Conservation (phyloP, 1,140 invertebrate genomes). For the Penaeus japonicus region DNA sequence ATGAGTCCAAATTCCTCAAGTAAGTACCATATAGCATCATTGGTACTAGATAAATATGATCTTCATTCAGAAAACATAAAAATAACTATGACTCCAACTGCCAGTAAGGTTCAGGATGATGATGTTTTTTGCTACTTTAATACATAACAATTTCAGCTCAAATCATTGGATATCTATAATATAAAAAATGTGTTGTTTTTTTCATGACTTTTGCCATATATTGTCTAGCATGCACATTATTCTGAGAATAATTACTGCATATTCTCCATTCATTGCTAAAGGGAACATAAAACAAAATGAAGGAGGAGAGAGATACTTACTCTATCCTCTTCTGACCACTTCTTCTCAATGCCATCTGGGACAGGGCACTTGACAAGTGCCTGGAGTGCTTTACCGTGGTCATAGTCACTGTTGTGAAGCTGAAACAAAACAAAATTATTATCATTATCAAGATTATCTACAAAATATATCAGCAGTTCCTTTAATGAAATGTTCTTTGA, state of each 20-base stretch:
- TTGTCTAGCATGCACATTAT: no score
- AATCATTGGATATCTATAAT: no score
- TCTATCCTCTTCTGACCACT: conserved; percentile 97
- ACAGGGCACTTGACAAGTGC: conserved; percentile 96
- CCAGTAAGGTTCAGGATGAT: no score
- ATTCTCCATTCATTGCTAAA: no score
- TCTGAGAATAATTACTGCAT: no score
- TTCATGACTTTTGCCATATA: no score
- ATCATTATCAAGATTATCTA: not conserved
- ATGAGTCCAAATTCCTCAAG: not conserved
- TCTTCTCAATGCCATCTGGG: conserved; percentile 94
- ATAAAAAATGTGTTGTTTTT: no score
- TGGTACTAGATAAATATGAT: no score
- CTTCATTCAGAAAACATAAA: no score
- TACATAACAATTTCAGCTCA: no score
- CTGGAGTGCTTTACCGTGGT: conserved; percentile 93
- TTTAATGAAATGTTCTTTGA: conserved; percentile 41
- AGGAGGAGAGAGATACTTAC: conserved; percentile 66
- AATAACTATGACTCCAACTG: no score
- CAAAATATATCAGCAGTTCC: conserved; percentile 30
- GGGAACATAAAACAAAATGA: not conserved
- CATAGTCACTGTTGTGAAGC: conserved; percentile 93
- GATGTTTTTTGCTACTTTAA: no score
- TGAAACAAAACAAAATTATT: conserved; percentile 62
- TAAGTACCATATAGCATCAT: not conserved